Evolutionary conservation across 2,888 invertebrate genomes (phyloP), one percentile per base, ranked within the genome.

Genomic region (Spicauda simplicius): DNA sequence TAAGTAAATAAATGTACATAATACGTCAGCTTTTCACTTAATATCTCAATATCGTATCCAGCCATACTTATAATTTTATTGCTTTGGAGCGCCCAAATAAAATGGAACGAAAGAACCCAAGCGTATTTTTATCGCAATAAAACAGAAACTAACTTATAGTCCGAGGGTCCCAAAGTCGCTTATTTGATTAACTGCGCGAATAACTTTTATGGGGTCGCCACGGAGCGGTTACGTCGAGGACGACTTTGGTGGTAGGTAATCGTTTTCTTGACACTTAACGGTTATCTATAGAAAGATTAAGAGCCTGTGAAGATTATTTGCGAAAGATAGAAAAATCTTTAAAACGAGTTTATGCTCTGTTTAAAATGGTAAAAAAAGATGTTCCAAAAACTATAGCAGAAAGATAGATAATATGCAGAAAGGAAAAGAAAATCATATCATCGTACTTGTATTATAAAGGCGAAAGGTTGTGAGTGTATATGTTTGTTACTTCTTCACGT

Each of bases 51-150:
- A 64, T 50, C 33, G 20, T 41, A 11, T 56, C n/a, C 57, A 20
- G 45, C 20, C 57, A 4, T 50, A 50, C 63, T 53, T 53, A 41
- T 19, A 64, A 64, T 30, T 56, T 64, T 64, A 64, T 64, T 56
- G 64, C 45, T 48, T 59, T 48, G 12, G 55, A 58, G 57, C 20
- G 8, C 56, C 56, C 64, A 33, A 64, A 64, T 64, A 64, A 64
- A 14, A 48, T 33, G 14, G 30, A 33, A 50, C 48, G 63, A 30
- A 56, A n/a, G 50, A 52, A 19, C 20, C 58, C 45, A 16, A 57
- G 56, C 64, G 56, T 56, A 64, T 64, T 64, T 64, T 64, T 64
- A 50, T 57, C 64, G 56, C 56, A 57, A 50, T 64, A 57, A 64
- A 64, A 64, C 64, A 64, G 50, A 64, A 50, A 50, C 64, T 57